Base-by-base conservation (phyloP, 2,888 invertebrate genomes). In the Drosophila testacea region DNA sequence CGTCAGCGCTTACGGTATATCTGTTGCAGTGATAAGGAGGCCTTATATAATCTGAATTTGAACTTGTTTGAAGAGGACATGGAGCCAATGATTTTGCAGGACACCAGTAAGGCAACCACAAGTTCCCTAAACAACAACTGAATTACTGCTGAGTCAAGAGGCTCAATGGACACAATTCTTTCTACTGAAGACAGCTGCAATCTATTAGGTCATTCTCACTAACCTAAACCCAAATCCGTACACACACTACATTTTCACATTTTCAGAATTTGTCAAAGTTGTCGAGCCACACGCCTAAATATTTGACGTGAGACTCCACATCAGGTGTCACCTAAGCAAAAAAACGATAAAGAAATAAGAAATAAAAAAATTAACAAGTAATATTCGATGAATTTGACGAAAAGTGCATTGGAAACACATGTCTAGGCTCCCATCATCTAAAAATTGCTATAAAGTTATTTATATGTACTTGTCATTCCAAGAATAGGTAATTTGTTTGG, bases 261-360 rank as follows among this genome's bases (percentile, higher is more conserved):
- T 75, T 51, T 47, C 36, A 56, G 34, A 77, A 57, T 66, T 66
- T 59, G 46, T 47, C 16, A 59, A 59, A 62, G 54, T 48, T 77
- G 28, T 47, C 59, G n/a, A 52, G 42, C 56, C 22, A 41, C 42
- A 41, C 6, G 39, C n/a, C 39, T 73, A 38, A 69, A 79, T 74
- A 74, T 74, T 74, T 79, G 50, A 74, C 61, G 61, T 75, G 75
- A 54, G 74, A 76, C 7, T 7, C 22, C 41, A 30, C 69, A 46
- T 56, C 62, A 32, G 68, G 56, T 57, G 30, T 22, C 6, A 4
- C n/a, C 27, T 27, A 27, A 41, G 41, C 34, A 50, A 41, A 30
- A 30, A 27, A 4, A 16, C 2, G 10, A 41, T 41, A 16, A 42
- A n/a, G 9, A 38, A 48, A 63, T 22, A 39, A 46, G 64, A 51